phyloP scores from a whole-genome alignment of 64 coral and sea anemone genomes.

The Montipora sp. region DNA sequence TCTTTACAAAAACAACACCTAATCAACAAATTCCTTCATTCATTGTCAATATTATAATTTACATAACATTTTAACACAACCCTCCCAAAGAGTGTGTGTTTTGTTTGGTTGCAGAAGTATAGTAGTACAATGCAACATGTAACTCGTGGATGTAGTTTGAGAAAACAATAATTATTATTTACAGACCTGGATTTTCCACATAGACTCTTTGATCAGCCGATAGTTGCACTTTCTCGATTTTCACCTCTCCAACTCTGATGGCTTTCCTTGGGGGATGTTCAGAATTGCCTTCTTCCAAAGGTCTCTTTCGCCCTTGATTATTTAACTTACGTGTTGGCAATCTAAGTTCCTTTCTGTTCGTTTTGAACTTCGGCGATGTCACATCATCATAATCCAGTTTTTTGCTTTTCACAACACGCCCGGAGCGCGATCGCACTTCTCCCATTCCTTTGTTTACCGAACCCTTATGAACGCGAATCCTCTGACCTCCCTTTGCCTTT shows the following conservation, averaged over 20 bases:
- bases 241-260: constrained; percentile 26
- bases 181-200: constrained; percentile 40
- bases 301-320: constrained; percentile 41
- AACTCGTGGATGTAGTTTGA: too few relatives aligned
- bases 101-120: too few relatives aligned
- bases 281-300: constrained; percentile 58
- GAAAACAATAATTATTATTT: background rate
- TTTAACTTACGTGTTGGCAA: background rate
- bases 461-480: constrained; percentile 23
- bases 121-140: too few relatives aligned
- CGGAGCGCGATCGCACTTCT: constrained; percentile 87
- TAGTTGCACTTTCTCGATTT: constrained; percentile 13
- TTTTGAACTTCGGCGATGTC: constrained; percentile 48
- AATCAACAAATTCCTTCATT: too few relatives aligned
- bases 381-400: constrained; percentile 97
- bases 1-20: too few relatives aligned
- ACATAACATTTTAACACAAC: too few relatives aligned
- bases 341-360: constrained; percentile 13
- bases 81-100: too few relatives aligned
- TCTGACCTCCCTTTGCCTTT: constrained; percentile 87
- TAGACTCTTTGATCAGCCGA: constrained; percentile 26
- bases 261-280: constrained; percentile 53
- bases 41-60: too few relatives aligned
- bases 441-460: constrained; percentile 32
- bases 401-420: constrained; percentile 95